Conservation (phyloP, 2,797 vertebrate genomes). For the Galagoides demidoff region DNA sequence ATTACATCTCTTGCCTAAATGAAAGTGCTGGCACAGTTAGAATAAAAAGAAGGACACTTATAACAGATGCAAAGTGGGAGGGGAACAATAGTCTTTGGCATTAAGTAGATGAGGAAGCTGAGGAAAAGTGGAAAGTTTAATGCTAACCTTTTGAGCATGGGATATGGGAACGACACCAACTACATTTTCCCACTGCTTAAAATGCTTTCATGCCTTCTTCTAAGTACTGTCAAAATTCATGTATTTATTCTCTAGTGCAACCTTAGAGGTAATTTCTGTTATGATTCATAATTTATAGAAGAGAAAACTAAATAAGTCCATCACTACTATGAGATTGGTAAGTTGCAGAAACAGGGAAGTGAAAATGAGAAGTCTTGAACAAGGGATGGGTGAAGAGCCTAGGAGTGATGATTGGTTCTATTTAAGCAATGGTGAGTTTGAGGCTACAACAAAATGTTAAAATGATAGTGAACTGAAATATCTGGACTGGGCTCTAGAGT, state of each 20-base stretch:
- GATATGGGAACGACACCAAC: neutral
- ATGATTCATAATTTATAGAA: neutral
- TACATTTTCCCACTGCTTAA: conserved; percentile 1
- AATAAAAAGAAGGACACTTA: neutral
- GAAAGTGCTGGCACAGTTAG: neutral
- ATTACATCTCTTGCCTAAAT: conserved; percentile 36
- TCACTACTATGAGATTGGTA: neutral
- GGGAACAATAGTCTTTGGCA: neutral
- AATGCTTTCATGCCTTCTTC: neutral
- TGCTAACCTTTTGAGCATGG: neutral
- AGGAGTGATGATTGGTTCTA: neutral
- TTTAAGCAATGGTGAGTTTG: conserved; percentile 29
- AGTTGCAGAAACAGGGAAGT: neutral
- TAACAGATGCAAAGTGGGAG: neutral
- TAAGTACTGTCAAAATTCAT: conserved; percentile 37
- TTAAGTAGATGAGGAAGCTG: conserved; percentile 7
- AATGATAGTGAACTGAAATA: conserved; percentile 25
- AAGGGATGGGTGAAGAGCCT: neutral
- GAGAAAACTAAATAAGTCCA: conserved; percentile 29
- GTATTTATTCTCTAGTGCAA: neutral
- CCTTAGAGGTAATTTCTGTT: neutral
- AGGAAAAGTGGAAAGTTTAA: neutral
- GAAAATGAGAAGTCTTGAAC: conserved; percentile 46
- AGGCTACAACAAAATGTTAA: conserved; percentile 43
- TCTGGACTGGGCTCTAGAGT: neutral